Percentiles rank a stretch among this genome's conserved stretches.
These are phyloP conservation scores for Ptilodon capucinus DNA, from an alignment of 2,888 invertebrate species.

Conservation along the genomic window DNA sequence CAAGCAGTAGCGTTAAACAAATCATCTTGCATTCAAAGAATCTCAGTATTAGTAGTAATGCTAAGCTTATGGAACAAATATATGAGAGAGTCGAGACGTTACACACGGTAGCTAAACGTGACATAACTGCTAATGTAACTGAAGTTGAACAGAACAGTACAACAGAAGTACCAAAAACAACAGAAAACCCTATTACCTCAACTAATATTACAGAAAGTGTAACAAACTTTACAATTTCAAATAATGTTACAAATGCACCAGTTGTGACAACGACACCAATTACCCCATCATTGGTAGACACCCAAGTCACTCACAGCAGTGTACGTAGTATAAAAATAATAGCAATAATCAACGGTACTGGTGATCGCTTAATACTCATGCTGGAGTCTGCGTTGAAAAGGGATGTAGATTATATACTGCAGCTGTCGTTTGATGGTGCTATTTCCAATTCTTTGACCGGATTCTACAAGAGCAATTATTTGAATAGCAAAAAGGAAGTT, in stretches of 20 bases:
- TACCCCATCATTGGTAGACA: constrained; percentile 35
- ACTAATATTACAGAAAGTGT: constrained; percentile 8
- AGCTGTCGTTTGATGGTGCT: constrained; percentile 78
- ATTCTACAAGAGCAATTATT: constrained; percentile 86
- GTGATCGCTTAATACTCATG: constrained; percentile 60
- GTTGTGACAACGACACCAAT: constrained; percentile 13
- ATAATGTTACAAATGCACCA: constrained; percentile 6
- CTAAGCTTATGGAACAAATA: constrained; percentile 71
- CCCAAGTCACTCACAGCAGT: constrained; percentile 67
- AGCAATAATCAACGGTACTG: constrained; percentile 53
- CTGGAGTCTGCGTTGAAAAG: constrained; percentile 65
- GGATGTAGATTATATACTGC: constrained; percentile 79
- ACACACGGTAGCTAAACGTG: constrained; percentile 47
- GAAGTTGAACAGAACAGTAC: constrained; percentile 12
- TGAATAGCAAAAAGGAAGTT: constrained; percentile 63
- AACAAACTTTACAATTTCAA: constrained; percentile 8
- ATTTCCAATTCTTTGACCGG: constrained; percentile 85
- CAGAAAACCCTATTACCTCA: constrained; percentile 9
- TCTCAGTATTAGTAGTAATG: constrained; percentile 57
- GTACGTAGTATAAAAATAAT: constrained; percentile 60
- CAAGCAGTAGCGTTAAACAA: constrained; percentile 58
- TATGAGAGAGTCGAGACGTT: constrained; percentile 64
- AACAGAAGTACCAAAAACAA: constrained; percentile 15
- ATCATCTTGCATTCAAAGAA: constrained; percentile 81
- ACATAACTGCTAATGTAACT: constrained; percentile 26